Evolutionary conservation across 2,113 vertebrate genomes (phyloP), one percentile per base, ranked within the genome.

Genomic region (Paedocypris sp.): DNA sequence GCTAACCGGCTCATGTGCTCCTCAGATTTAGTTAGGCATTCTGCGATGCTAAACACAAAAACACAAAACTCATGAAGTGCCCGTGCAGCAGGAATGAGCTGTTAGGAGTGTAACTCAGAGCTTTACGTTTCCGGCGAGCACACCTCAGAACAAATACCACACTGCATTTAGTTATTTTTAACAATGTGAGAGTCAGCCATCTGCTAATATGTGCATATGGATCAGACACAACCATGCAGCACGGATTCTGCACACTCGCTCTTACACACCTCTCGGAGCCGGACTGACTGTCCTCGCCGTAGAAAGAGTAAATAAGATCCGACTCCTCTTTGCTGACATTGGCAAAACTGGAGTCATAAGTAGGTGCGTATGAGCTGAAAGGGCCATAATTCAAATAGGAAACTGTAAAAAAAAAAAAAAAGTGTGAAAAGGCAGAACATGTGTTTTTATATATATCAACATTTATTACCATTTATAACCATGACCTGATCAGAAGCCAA

Each of bases 291-390:
- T 97, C 93, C 29, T 97, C 94, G 22, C 94, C 91, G 0, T 92
- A 99, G 0, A 85, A 79, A 2, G 88, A 89, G 66, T 89, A 97
- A 73, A 94, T 88, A 11, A 97, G 77, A 70, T 99, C 94, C 1
- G 95, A 96, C 36, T 99, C 92, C 2, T 97, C 91, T 69, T 99
- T 99, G 80, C 91, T 89, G 77, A 97, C 75, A 70, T 94, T 99
- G 72, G 94, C 85, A 67, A 97, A 97, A 0, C 91, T 97, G 10
- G 95, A 99, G 78, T 99, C 95, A 0, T 96, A 99, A 0, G 88
- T 80, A 5, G 94, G 95, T 0, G 92, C 95, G 1, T 93, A 95
- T 50, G 94, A 93, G 68, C 89, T 94, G 69, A 86, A 99, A 2
- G 95, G 94, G 18, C 95, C 93, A 0, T 96, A 98, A 79, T 89